Percentiles rank a stretch among this genome's conserved stretches.
These are phyloP conservation scores for Ophiothrix spiculata DNA, from an alignment of 35 echinoderm and acorn worm genomes.

Conservation along the genomic window DNA sequence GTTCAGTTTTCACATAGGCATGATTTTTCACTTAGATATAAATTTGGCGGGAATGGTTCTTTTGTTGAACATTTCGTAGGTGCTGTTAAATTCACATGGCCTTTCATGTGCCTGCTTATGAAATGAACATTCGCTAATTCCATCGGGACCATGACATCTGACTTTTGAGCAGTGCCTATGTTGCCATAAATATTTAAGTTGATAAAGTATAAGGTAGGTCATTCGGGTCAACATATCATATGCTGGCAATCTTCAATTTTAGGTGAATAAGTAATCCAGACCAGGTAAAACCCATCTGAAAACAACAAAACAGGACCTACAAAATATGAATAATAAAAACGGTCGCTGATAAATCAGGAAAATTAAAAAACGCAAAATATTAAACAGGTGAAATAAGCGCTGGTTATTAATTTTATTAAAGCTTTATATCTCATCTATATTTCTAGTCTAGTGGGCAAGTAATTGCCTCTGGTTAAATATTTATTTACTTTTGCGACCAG, in stretches of 20 bases:
- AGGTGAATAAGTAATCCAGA: too few relatives aligned
- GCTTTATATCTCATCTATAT: neutral
- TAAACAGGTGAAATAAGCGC: too few relatives aligned
- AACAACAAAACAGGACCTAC: too few relatives aligned
- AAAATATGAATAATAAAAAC: too few relatives aligned
- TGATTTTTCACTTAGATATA: neutral
- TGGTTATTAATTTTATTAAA: too few relatives aligned
- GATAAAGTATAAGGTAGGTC: neutral
- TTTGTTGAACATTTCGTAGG: neutral
- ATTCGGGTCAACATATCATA: neutral
- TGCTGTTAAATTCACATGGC: too few relatives aligned
- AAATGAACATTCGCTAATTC: neutral
- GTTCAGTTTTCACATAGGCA: neutral
- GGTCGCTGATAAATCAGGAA: too few relatives aligned
- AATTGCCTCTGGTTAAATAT: neutral
- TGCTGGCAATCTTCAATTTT: neutral
- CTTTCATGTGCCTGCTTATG: too few relatives aligned
- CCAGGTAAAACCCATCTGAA: too few relatives aligned
- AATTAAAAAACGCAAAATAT: too few relatives aligned
- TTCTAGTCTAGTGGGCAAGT: slow-evolving; percentile 10
- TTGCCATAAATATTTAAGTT: neutral
- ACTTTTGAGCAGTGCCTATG: neutral
- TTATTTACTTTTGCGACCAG: neutral
- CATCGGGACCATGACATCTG: neutral
- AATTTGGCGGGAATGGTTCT: neutral